Evolutionary conservation across 2,888 invertebrate genomes (phyloP).

Genomic region (Prenolepis imparis): DNA sequence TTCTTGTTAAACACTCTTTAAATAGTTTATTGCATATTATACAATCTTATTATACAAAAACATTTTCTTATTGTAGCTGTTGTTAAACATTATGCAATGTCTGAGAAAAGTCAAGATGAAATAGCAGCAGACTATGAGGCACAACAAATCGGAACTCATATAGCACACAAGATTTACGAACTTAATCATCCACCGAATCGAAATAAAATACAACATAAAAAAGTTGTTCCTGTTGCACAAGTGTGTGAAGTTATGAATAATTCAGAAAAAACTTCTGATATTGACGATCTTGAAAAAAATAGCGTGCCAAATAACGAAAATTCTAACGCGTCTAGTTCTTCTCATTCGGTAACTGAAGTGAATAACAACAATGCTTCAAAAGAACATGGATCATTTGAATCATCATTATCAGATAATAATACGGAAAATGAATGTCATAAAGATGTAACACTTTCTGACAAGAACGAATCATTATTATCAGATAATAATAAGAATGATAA

Average conservation of each 20-base stretch:
- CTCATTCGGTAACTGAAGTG: no score
- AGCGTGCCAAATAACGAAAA: not conserved
- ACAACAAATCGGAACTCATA: not conserved
- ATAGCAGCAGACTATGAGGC: not conserved
- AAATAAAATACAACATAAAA: not conserved
- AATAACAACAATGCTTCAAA: no score
- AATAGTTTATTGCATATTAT: not conserved
- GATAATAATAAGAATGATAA: no score
- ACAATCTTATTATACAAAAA: not conserved
- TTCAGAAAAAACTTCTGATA: not conserved
- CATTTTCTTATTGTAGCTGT: not conserved
- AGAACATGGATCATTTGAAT: no score
- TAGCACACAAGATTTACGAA: not conserved
- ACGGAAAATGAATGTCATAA: no score
- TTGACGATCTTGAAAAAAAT: not conserved
- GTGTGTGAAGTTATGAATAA: not conserved
- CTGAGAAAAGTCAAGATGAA: not conserved
- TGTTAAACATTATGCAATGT: not conserved
- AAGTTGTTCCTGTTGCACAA: not conserved
- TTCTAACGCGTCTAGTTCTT: not conserved
- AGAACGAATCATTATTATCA: no score
- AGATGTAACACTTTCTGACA: no score
- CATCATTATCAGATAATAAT: no score
- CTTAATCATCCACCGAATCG: not conserved
- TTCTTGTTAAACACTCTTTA: no score